Percentiles rank a stretch among this genome's conserved stretches.
Conservation (phyloP, 2,888 invertebrate species). For the Thecocarcelia acutangulata region DNA sequence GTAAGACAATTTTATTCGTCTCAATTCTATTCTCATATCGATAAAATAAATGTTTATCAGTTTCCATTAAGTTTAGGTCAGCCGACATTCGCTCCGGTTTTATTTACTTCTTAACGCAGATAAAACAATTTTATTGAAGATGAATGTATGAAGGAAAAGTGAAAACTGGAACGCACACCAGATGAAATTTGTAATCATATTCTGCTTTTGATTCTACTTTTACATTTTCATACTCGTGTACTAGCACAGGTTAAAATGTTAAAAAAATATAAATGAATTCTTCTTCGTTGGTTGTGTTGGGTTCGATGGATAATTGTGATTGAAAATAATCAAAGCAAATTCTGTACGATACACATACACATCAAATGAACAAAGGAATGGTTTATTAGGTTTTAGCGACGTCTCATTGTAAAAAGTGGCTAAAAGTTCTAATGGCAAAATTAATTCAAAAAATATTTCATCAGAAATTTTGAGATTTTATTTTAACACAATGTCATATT, state of each 20-base stretch:
- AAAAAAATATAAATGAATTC: conserved; percentile 42
- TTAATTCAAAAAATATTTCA: no score
- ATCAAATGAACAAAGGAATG: no score
- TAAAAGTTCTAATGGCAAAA: no score
- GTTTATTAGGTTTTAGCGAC: no score
- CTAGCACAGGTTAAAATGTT: conserved; percentile 49
- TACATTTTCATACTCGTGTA: conserved; percentile 1
- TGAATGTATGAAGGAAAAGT: conserved; percentile 35
- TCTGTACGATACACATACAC: no score
- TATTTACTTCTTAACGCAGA: not conserved
- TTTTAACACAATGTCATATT: no score
- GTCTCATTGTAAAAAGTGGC: no score
- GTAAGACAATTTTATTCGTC: no score
- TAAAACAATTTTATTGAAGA: conserved; percentile 14
- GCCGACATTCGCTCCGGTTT: conserved; percentile 45
- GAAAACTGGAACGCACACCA: conserved; percentile 41
- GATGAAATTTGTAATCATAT: not conserved
- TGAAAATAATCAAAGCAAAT: not conserved
- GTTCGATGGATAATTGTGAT: conserved; percentile 13
- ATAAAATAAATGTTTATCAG: not conserved
- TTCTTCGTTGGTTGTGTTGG: conserved; percentile 1
- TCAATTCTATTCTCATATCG: not conserved
- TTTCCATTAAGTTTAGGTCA: conserved; percentile 40
- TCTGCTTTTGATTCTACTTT: not conserved
- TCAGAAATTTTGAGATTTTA: no score